Evolutionary conservation across 1,140 invertebrate species (phyloP).

Genomic region (Manduca sexta): DNA sequence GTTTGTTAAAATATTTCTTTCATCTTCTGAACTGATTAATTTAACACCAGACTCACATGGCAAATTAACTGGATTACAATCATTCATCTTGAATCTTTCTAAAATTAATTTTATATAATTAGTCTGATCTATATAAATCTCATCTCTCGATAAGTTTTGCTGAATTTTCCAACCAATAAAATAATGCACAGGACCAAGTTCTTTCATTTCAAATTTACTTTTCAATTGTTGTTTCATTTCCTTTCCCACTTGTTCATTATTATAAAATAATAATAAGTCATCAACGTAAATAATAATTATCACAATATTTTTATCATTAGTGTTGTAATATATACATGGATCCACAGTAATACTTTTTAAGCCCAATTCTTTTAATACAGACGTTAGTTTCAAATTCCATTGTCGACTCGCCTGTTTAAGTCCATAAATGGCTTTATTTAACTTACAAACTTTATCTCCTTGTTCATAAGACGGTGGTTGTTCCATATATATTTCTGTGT

Average conservation of each 20-base stretch:
- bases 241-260: constrained; percentile 15
- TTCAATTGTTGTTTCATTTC: constrained; percentile 31
- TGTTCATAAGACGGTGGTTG: constrained; percentile 42
- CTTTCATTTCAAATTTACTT: constrained; percentile 33
- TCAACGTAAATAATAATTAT: constrained; percentile 38
- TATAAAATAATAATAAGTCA: constrained; percentile 30
- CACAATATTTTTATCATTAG: constrained; percentile 13
- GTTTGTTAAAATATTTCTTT: constrained; percentile 11
- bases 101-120: constrained; percentile 44
- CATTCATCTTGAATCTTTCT: constrained; percentile 37
- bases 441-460: constrained; percentile 27
- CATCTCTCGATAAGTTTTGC: constrained; percentile 15
- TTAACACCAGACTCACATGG: constrained; percentile 36
- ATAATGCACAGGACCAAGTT: constrained; percentile 18
- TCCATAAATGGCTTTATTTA: constrained; percentile 50
- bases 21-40: constrained; percentile 18
- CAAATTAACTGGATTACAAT: constrained; percentile 39
- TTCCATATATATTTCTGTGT: constrained; percentile 43
- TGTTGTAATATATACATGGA: constrained; percentile 19
- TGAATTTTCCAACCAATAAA: constrained; percentile 43
- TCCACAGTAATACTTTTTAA: constrained; percentile 6
- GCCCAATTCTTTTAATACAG: constrained; percentile 13
- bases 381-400: constrained; percentile 24
- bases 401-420: constrained; percentile 36
- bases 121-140: constrained; percentile 39